Percentiles rank a stretch among this genome's conserved stretches.
These are phyloP conservation scores for Morelia viridis DNA, from an alignment of 2,797 vertebrate species.

Conservation along the genomic window DNA sequence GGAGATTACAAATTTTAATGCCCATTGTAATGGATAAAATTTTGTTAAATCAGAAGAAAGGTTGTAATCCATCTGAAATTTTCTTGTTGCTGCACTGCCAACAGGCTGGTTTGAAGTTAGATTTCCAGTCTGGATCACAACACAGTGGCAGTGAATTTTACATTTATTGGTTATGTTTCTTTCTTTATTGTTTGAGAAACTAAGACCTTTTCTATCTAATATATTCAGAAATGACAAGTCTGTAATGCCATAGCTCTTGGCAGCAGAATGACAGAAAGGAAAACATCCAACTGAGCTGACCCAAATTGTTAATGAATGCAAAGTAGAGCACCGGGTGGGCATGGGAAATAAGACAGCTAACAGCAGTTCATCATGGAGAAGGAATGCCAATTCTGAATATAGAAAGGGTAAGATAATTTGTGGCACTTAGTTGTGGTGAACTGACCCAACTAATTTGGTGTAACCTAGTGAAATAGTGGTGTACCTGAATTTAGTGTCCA, in stretches of 20 bases:
- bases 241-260: fast-evolving
- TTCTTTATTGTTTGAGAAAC: not conserved
- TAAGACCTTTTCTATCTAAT: fast-evolving
- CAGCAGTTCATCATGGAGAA: fast-evolving
- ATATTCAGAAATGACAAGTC: not conserved
- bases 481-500: not conserved
- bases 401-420: not conserved
- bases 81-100: conserved; percentile 1
- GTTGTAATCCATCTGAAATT: conserved; percentile 62
- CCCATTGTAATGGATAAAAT: conserved; percentile 55
- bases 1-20: conserved; percentile 53
- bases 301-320: not conserved
- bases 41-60: conserved; percentile 62
- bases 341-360: not conserved
- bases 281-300: not conserved
- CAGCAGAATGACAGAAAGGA: not conserved
- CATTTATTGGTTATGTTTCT: not conserved
- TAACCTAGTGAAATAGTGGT: not conserved
- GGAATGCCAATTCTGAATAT: not conserved
- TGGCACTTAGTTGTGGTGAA: not conserved
- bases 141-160: conserved; percentile 39
- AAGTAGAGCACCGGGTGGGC: not conserved
- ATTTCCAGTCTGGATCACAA: conserved; percentile 50
- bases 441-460: not conserved
- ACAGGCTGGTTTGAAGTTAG: conserved; percentile 43